Evolutionary conservation across 92 coral and sea anemone species (phyloP).

Genomic region (Phenganax stokvisi): DNA sequence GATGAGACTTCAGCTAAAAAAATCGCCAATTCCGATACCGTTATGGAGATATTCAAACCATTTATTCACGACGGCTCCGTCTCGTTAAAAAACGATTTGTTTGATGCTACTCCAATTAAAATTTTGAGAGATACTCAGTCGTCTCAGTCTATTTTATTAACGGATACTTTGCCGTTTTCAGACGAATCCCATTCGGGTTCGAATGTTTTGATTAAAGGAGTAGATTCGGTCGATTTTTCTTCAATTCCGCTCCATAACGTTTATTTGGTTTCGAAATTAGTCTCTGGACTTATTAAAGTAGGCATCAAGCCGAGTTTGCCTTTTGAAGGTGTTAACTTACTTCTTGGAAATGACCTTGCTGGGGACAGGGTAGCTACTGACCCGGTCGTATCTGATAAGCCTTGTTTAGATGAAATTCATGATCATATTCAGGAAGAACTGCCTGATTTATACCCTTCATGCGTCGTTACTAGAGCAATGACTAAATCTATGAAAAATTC

Average conservation of each 20-base stretch:
- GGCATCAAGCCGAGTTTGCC: conserved; percentile 2
- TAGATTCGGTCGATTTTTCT: conserved; percentile 15
- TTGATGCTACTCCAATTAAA: conserved; percentile 35
- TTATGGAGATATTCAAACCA: conserved; percentile 33
- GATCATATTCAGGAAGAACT: conserved; percentile 33
- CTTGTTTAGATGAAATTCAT: too few species aligned
- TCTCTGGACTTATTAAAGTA: conserved; percentile 41
- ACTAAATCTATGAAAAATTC: neutral
- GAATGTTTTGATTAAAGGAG: too few species aligned
- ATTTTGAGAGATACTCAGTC: conserved; percentile 60
- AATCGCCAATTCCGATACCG: neutral
- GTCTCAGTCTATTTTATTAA: conserved; percentile 46
- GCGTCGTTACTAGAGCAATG: conserved; percentile 56
- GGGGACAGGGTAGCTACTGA: too few species aligned
- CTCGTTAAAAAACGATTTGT: neutral
- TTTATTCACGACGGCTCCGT: conserved; percentile 46
- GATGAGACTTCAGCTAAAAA: too few species aligned
- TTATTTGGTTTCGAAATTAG: conserved; percentile 15
- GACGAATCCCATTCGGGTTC: too few species aligned
- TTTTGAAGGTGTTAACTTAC: too few species aligned
- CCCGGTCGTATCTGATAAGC: too few species aligned
- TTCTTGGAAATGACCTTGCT: too few species aligned
- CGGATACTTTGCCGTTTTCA: conserved; percentile 38
- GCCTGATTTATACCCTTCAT: conserved; percentile 45
- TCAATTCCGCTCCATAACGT: conserved; percentile 27